Percentiles rank a stretch among this genome's conserved stretches.
These are phyloP conservation scores for Setipinna tenuifilis DNA, from an alignment of 2,797 vertebrate species.

Conservation along the genomic window DNA sequence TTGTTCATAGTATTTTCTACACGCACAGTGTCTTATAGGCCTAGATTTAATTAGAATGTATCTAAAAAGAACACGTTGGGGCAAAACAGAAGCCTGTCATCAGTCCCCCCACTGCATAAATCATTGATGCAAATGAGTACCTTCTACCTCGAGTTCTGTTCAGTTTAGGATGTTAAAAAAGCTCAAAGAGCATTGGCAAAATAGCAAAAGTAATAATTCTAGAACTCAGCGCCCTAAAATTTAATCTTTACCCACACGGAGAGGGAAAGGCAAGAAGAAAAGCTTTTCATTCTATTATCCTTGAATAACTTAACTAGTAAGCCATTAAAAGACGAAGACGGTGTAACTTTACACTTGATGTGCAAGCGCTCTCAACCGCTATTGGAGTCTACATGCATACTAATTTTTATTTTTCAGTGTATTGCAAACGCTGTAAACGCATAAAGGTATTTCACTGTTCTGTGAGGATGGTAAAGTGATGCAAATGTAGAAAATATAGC, in stretches of 20 bases:
- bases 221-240: background rate
- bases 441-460: background rate
- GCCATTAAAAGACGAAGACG: conserved; percentile 21
- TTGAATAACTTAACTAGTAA: conserved; percentile 22
- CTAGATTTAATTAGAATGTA: background rate
- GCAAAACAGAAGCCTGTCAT: background rate
- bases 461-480: background rate
- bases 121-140: conserved; percentile 19
- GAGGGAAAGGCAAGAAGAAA: background rate
- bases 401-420: background rate
- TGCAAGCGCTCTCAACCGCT: background rate
- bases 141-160: conserved; percentile 16
- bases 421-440: background rate
- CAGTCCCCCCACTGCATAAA: background rate
- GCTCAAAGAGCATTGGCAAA: background rate
- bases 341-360: conserved; percentile 22
- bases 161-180: conserved; percentile 17
- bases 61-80: background rate
- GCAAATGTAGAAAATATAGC: background rate
- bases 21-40: background rate
- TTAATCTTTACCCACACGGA: conserved; percentile 18
- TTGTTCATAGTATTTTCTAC: background rate
- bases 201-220: background rate
- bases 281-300: conserved; percentile 6
- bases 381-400: background rate